Evolutionary conservation across 2,797 vertebrate genomes (phyloP).

Genomic region (Danionella dracula): DNA sequence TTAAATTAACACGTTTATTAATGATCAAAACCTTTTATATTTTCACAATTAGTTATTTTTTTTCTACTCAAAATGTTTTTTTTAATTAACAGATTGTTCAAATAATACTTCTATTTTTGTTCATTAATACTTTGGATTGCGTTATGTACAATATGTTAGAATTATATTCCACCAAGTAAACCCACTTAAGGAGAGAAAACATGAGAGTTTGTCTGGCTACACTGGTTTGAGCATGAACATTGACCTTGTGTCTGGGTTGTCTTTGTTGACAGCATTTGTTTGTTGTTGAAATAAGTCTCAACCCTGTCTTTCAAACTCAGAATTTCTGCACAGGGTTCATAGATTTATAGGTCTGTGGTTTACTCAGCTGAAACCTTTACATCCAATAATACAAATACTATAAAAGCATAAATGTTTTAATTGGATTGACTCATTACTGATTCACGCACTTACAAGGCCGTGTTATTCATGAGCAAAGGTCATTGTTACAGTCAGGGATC

Average conservation of each 20-base stretch:
- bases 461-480: slow-evolving; percentile 3
- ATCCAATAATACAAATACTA: background rate
- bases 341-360: background rate
- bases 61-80: too few species aligned
- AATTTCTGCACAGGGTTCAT: background rate
- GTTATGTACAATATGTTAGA: too few species aligned
- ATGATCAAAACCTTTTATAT: too few species aligned
- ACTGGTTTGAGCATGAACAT: too few species aligned
- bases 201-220: too few species aligned
- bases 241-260: slow-evolving; percentile 40
- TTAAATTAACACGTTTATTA: too few species aligned
- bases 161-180: too few species aligned
- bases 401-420: background rate
- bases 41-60: too few species aligned
- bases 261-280: slow-evolving; percentile 43
- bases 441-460: background rate
- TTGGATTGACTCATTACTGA: background rate
- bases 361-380: background rate
- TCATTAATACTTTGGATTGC: too few species aligned
- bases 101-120: too few species aligned
- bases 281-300: background rate
- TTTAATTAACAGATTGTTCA: too few species aligned
- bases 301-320: background rate
- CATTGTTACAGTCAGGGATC: background rate
- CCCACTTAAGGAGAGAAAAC: too few species aligned